phyloP scores from a whole-genome alignment of 1,140 invertebrate species.

The Heliconius hermathena region DNA sequence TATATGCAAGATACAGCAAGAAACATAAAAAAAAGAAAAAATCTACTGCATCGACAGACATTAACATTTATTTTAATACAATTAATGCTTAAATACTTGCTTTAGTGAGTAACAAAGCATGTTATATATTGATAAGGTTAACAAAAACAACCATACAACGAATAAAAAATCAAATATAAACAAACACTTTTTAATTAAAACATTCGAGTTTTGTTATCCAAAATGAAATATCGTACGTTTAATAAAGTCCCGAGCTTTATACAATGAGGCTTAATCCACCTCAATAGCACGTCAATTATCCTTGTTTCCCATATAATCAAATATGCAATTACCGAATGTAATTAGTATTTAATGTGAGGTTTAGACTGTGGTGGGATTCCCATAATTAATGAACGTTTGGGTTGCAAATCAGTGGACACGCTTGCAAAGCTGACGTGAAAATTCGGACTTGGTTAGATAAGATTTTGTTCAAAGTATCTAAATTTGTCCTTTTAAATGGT shows the following conservation, averaged over 20 bases:
- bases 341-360: conserved; percentile 54
- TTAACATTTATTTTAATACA: background rate
- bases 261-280: conserved; percentile 42
- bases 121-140: too few species aligned
- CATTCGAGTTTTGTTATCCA: conserved; percentile 3
- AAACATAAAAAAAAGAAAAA: too few species aligned
- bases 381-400: conserved; percentile 48
- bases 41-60: background rate
- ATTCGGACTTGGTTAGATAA: conserved; percentile 15
- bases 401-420: conserved; percentile 42
- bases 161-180: conserved; percentile 5
- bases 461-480: background rate
- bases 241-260: conserved; percentile 34
- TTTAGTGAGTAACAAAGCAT: too few species aligned
- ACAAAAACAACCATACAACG: background rate
- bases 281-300: conserved; percentile 44
- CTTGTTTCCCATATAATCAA: conserved; percentile 49
- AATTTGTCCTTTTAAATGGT: background rate
- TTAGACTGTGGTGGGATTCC: conserved; percentile 43
- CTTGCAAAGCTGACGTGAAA: conserved; percentile 15
- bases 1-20: too few species aligned
- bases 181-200: conserved; percentile 19
- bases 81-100: too few species aligned
- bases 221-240: conserved; percentile 33
- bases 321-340: conserved; percentile 53